Conservation (phyloP, 2,888 invertebrate genomes). For the Podotricha telesiphe region DNA sequence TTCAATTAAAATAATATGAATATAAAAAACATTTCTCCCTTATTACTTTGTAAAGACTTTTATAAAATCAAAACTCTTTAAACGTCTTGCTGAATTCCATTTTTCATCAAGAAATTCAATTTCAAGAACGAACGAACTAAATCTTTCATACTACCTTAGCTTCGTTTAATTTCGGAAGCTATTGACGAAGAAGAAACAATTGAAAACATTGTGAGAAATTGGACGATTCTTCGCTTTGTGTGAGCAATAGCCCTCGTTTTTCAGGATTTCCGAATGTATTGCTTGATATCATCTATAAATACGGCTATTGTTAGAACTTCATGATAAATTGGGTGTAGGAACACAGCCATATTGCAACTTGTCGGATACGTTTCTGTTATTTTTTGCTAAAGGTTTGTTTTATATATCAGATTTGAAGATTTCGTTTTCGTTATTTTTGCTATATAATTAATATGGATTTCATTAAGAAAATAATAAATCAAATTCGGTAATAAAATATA, state of each 20-base stretch:
- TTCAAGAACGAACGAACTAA: background rate
- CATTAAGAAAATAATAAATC: no score
- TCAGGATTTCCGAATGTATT: slow-evolving; percentile 16
- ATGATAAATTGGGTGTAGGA: slow-evolving; percentile 17
- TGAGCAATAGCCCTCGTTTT: slow-evolving; percentile 4
- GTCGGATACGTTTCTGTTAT: background rate
- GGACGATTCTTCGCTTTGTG: slow-evolving; percentile 14
- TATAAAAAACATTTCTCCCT: background rate
- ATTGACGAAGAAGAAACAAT: slow-evolving; percentile 19
- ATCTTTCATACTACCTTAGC: slow-evolving; percentile 6
- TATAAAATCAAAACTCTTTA: background rate
- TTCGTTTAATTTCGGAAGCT: slow-evolving; percentile 2
- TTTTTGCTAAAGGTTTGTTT: background rate
- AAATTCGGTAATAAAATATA: no score
- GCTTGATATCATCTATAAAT: slow-evolving; percentile 33
- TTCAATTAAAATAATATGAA: background rate
- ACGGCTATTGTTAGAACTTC: slow-evolving; percentile 12
- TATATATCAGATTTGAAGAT: background rate
- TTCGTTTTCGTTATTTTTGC: background rate
- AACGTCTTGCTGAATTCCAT: background rate
- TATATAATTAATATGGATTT: no score
- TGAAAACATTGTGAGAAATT: slow-evolving; percentile 21
- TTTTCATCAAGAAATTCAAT: background rate
- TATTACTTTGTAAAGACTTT: background rate
- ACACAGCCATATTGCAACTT: background rate